Conservation (phyloP, 2,888 invertebrate species). For the Archips xylosteana region DNA sequence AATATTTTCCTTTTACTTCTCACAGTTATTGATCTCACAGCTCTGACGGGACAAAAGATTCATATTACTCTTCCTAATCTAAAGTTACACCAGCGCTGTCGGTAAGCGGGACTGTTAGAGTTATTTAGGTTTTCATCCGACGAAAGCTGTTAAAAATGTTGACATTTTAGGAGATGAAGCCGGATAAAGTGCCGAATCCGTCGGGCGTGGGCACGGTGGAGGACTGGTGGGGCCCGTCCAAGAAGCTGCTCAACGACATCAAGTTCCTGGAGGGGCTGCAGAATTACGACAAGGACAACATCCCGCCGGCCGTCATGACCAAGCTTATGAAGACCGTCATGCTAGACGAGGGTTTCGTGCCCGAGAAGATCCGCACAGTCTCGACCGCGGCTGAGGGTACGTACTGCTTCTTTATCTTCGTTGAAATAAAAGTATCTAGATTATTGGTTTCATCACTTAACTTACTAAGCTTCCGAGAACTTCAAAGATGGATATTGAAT, state of each 20-base stretch:
- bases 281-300: slow-evolving; percentile 97
- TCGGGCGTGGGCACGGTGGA: slow-evolving; percentile 94
- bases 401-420: neutral
- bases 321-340: slow-evolving; percentile 93
- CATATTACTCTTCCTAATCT: no score
- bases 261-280: slow-evolving; percentile 95
- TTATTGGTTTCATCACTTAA: neutral
- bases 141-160: neutral
- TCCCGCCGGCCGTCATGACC: slow-evolving; percentile 93
- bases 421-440: neutral
- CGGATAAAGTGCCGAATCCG: slow-evolving; percentile 94
- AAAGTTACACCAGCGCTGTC: no score
- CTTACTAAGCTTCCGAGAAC: no score
- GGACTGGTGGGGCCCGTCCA: slow-evolving; percentile 97
- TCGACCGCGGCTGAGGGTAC: slow-evolving; percentile 95
- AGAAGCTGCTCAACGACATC: slow-evolving; percentile 94
- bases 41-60: no score
- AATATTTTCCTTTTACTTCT: neutral
- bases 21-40: neutral
- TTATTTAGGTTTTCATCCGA: neutral
- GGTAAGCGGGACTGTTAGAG: no score
- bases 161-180: slow-evolving; percentile 90
- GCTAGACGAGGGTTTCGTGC: slow-evolving; percentile 95
- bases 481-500: no score
- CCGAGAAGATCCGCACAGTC: slow-evolving; percentile 94